phyloP scores from a whole-genome alignment of 2,888 invertebrate species.

The Apodemia hepburni region DNA sequence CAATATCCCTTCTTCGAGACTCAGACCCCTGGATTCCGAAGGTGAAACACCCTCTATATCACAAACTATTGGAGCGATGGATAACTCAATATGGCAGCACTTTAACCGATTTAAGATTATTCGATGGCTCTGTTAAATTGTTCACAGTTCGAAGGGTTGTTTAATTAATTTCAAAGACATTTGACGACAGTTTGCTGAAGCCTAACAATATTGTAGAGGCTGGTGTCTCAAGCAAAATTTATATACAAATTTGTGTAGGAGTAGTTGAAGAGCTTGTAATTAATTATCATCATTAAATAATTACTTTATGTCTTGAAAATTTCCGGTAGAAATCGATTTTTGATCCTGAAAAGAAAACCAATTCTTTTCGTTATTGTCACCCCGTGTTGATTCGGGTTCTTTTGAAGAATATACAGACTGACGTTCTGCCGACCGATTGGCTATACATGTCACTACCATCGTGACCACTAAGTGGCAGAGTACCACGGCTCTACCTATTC shows the following conservation, averaged over 20 bases:
- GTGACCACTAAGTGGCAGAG: no score
- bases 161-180: slow-evolving; percentile 60
- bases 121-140: slow-evolving; percentile 58
- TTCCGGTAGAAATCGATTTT: no score
- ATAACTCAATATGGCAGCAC: slow-evolving; percentile 63
- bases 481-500: no score
- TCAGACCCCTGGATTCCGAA: slow-evolving; percentile 4
- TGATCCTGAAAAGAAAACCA: no score
- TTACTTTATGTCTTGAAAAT: neutral
- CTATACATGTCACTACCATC: no score
- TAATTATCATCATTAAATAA: neutral
- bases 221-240: slow-evolving; percentile 2
- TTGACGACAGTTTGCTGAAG: slow-evolving; percentile 25
- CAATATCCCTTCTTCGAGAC: slow-evolving; percentile 2
- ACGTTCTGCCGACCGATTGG: no score
- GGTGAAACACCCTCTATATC: slow-evolving; percentile 55
- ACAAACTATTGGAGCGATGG: slow-evolving; percentile 66
- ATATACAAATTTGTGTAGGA: slow-evolving; percentile 1
- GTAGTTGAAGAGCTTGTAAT: neutral
- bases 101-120: slow-evolving; percentile 71
- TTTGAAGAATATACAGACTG: no score
- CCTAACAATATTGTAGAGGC: slow-evolving; percentile 21
- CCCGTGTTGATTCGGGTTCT: no score
- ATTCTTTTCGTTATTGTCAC: no score
- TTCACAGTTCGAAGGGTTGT: slow-evolving; percentile 50